These are phyloP conservation scores for Archaeoteleia sp. DNA, from an alignment of 2,888 invertebrate genomes.

Conservation along the genomic window DNA sequence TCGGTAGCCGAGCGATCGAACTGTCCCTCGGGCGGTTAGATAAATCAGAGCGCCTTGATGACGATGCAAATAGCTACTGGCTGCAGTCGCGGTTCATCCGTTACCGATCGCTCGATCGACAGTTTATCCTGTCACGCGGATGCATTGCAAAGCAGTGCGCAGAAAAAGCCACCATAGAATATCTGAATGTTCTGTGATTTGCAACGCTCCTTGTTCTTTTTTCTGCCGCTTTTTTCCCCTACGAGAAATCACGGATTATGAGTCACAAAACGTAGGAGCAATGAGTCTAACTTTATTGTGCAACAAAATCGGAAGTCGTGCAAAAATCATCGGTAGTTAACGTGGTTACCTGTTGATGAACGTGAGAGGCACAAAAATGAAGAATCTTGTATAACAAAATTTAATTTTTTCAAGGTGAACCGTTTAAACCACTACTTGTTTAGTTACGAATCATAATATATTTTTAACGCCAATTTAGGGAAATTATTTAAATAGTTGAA, in stretches of 20 bases:
- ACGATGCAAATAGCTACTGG: slow-evolving; percentile 54
- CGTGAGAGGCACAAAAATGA: too few species aligned
- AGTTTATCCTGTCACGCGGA: slow-evolving; percentile 34
- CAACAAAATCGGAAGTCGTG: too few species aligned
- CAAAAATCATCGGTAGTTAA: too few species aligned
- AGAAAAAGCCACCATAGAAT: slow-evolving; percentile 21
- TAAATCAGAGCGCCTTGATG: slow-evolving; percentile 52
- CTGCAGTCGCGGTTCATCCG: slow-evolving; percentile 28
- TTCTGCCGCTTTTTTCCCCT: slow-evolving; percentile 20
- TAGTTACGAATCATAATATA: too few species aligned
- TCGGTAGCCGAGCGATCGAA: slow-evolving; percentile 41
- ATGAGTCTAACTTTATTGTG: too few species aligned
- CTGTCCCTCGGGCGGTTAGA: slow-evolving; percentile 42
- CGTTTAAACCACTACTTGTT: too few species aligned
- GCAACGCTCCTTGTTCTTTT: slow-evolving; percentile 30
- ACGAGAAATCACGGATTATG: slow-evolving; percentile 6
- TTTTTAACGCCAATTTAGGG: too few species aligned
- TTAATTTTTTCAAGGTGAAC: too few species aligned
- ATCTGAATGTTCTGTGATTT: slow-evolving; percentile 33
- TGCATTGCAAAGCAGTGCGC: slow-evolving; percentile 20
- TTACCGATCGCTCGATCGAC: slow-evolving; percentile 40
- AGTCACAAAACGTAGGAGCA: too few species aligned
- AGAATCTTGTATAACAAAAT: too few species aligned
- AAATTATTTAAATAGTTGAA: too few species aligned
- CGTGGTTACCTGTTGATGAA: too few species aligned